Evolutionary conservation across 2,888 invertebrate genomes (phyloP), one percentile per base, ranked within the genome.

Genomic region (Rhamnusium bicolor): DNA sequence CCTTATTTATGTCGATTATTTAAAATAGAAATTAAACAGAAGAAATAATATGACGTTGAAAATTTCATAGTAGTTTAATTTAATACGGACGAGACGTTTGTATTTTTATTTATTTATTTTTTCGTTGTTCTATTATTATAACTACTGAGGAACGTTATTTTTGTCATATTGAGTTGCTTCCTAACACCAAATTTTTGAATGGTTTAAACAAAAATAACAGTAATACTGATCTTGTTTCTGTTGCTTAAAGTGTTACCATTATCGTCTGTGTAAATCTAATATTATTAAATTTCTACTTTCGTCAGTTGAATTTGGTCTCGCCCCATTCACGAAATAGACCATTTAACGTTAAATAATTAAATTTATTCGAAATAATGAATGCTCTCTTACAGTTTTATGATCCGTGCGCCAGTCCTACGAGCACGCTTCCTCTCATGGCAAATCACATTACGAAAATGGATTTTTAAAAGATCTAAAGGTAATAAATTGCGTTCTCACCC

Each of bases 361-460:
- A 67, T 67, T 67, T 67, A 56, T 67, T 40, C 56, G 67, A 56
- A 67, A 40, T 67, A 67, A 67, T 67, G 67, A 67, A 56, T 29
- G 67, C 56, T 51, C 69, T 60, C 62, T 62, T 72, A 58, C 77
- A 72, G 68, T 65, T 69, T 73, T 61, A 68, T 68, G 62, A 73
- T 73, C 70, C 74, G 66, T 69, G 14, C 63, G 12, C 21, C 53
- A 65, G 18, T 10, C 19, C 53, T 18, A n/a, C 12, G 21, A 18
- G 63, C 63, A 63, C 53, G 65, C 65, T 56, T 60, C 70, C 74
- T 72, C 75, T 75, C 77, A 71, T 68, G 74, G 73, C 71, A 75
- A 76, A 78, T 78, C 76, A 69, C 73, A 78, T 78, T 76, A 78
- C 70, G 18, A 67, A 71, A 78, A 78, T 78, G 76, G 76, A 74